These are phyloP conservation scores for Florisuga fusca DNA, from an alignment of 2,797 vertebrate genomes.

Conservation along the genomic window DNA sequence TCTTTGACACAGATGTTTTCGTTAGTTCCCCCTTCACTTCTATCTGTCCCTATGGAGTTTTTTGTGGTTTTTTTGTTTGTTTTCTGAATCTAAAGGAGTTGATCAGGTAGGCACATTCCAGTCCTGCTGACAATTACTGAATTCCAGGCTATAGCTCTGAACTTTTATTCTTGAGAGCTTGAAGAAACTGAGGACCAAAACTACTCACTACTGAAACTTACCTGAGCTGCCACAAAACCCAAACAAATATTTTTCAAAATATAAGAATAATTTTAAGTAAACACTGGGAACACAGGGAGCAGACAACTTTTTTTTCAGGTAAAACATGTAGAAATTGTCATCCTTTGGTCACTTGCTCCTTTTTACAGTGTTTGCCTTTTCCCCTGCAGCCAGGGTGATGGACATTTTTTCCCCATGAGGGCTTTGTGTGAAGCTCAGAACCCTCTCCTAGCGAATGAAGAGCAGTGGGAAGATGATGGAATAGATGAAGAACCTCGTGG, in stretches of 20 bases:
- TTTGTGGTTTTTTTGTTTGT: neutral
- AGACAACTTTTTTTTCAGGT: neutral
- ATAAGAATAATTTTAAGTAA: neutral
- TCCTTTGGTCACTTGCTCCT: neutral
- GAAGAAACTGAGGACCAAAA: conserved; percentile 9
- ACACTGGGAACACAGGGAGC: neutral
- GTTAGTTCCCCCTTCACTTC: neutral
- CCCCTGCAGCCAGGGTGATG: conserved; percentile 89
- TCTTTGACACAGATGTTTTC: neutral
- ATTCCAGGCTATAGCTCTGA: neutral
- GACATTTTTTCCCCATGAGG: conserved; percentile 92
- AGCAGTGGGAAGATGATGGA: conserved; percentile 91
- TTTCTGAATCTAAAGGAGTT: neutral
- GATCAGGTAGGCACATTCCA: neutral
- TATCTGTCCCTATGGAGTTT: neutral
- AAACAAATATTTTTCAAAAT: neutral
- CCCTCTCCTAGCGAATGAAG: conserved; percentile 89
- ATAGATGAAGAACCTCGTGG: conserved; percentile 88
- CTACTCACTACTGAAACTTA: neutral
- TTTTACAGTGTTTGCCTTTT: neutral
- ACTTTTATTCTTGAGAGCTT: neutral
- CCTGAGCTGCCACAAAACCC: neutral
- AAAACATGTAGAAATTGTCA: neutral
- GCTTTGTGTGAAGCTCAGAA: conserved; percentile 87
- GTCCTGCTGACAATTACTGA: neutral